Evolutionary conservation across 1,140 invertebrate species (phyloP), one percentile per base, ranked within the genome.

Genomic region (Scaptodrosophila lebanonensis): DNA sequence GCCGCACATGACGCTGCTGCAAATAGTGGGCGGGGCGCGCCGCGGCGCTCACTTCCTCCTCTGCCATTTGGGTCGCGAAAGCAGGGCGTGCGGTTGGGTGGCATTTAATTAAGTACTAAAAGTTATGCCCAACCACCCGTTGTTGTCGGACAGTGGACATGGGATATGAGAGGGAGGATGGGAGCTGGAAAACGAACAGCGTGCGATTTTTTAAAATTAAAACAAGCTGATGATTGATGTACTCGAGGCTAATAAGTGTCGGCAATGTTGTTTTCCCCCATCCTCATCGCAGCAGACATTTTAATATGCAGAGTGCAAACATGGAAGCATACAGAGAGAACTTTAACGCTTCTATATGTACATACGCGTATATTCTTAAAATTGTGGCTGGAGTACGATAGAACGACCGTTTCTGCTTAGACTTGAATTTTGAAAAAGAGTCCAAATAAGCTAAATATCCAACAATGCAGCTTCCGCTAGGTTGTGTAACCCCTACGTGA

Each of bases 221-320:
- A 77, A 77, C 73, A 72, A 79, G 67, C 64, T 53, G 58, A 77
- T 77, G 72, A 77, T 77, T 77, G 72, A 77, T 77, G 72, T 77
- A 77, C 72, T 77, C 72, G 64, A 77, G 47, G 72, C 67, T 77
- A 79, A 77, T 72, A 70, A 77, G 73, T 66, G 63, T 62, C 62
- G 33, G 58, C 51, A 53, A 62, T 25, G 39, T 58, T 61, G 48
- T 17, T 51, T 35, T 36, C 30, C 17, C 17, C 8, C 18, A 15
- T n/a, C n/a, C n/a, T n/a, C n/a, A n/a, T n/a, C n/a, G n/a, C n/a
- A n/a, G n/a, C n/a, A n/a, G n/a, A n/a, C n/a, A n/a, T n/a, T n/a
- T n/a, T n/a, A n/a, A n/a, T n/a, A n/a, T n/a, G n/a, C n/a, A n/a
- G n/a, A n/a, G n/a, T n/a, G n/a, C n/a, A n/a, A n/a, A n/a, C n/a